These are phyloP conservation scores for Rhabdomys dilectus DNA, from an alignment of 2,113 vertebrate species.

Conservation along the genomic window DNA sequence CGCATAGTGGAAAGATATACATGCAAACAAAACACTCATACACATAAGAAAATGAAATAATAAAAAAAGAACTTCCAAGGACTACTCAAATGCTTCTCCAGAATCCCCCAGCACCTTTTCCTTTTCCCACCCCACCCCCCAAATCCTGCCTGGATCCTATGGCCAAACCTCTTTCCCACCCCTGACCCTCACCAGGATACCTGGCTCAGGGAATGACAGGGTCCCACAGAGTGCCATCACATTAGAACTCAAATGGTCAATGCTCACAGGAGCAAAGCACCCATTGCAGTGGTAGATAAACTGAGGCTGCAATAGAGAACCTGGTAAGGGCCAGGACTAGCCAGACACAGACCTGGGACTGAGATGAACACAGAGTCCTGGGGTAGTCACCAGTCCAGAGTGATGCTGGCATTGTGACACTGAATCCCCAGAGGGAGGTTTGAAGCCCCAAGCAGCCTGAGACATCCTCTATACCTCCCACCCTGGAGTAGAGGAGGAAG, in stretches of 20 bases:
- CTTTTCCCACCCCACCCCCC: background rate
- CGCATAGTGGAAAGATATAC: background rate
- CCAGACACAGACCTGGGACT: background rate
- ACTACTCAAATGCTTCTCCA: background rate
- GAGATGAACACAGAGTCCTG: background rate
- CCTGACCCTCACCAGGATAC: background rate
- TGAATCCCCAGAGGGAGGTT: background rate
- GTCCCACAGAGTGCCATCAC: background rate
- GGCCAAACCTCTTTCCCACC: background rate
- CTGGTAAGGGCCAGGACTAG: background rate
- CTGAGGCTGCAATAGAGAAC: background rate
- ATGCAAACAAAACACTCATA: background rate
- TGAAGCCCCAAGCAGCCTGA: background rate
- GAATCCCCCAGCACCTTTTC: no score
- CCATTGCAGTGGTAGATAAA: background rate
- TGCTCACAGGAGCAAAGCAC: no score
- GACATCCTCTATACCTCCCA: background rate
- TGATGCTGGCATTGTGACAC: background rate
- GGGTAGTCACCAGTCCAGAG: background rate
- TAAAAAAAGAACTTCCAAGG: background rate
- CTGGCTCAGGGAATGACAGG: background rate
- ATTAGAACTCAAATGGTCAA: background rate
- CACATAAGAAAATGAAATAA: background rate
- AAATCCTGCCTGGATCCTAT: background rate
- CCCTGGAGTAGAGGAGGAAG: background rate